Evolutionary conservation across 2,113 vertebrate genomes (phyloP), one percentile per base, ranked within the genome.

Genomic region (Chloropsis hardwickii): DNA sequence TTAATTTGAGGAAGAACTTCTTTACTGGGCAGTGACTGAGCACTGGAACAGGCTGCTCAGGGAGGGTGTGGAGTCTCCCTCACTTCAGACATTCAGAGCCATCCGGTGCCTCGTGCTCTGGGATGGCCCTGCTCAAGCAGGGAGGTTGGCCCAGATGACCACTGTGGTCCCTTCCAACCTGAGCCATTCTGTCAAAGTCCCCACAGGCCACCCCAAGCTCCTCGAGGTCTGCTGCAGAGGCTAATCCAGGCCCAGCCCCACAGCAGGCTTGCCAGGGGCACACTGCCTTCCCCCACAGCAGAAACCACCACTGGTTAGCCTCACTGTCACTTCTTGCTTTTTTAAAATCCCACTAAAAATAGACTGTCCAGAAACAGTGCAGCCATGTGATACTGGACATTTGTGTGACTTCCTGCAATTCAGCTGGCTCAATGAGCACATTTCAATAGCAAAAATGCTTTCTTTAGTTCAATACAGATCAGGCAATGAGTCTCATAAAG

Each of bases 331-430:
- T n/a, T n/a, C 58, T 78, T 11, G 80, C 62, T 64, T 40, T 86
- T 64, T 45, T 1, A 0, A 72, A 88, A 94, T 48, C 90, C 76
- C 44, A 1, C 72, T 92, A 88, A 88, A 92, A 93, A 90, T 4
- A 92, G 82, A 57, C 62, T 42, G 25, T 42, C 78, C 71, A 83
- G 76, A 78, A 87, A 28, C 47, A 76, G n/a, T 9, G 69, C 74
- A 61, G 48, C 77, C 92, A 66, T 39, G 79, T 73, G 79, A 83
- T 25, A 40, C 14, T 21, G 40, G n/a, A 29, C 3, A 6, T 82
- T 94, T 82, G 82, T 67, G 66, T 27, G 51, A 92, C 79, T 86
- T 95, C 92, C 90, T 91, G 37, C 86, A 79, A 94, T 94, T 91
- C 86, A 87, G 60, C 40, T 40, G 61, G 25, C 81, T 81, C 86